These are phyloP conservation scores for Melanotaenia pygmaea DNA, from an alignment of 2,797 vertebrate species.

Conservation along the genomic window DNA sequence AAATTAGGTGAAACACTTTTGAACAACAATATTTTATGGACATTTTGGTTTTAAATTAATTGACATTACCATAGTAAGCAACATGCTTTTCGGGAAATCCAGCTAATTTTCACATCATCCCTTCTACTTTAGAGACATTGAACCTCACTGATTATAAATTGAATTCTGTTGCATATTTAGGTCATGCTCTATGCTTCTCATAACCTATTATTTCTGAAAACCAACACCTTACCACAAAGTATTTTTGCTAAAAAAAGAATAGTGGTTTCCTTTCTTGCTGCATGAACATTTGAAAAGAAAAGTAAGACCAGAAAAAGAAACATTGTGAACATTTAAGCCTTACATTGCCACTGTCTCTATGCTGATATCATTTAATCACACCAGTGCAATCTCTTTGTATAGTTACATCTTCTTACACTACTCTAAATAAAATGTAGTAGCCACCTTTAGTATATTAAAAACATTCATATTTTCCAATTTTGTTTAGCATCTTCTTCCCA, in stretches of 20 bases:
- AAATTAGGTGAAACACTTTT: too few species aligned
- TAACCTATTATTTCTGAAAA: too few species aligned
- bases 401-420: neutral
- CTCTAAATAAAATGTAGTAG: neutral
- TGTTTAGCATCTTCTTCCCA: constrained; percentile 3
- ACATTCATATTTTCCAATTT: neutral
- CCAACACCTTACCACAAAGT: too few species aligned
- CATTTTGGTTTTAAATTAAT: neutral
- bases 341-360: neutral
- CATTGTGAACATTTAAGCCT: neutral
- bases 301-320: neutral
- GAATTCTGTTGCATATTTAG: too few species aligned
- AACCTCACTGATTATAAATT: neutral
- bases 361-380: neutral
- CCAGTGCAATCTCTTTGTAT: neutral
- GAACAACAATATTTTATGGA: too few species aligned
- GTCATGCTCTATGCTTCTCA: too few species aligned
- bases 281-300: neutral
- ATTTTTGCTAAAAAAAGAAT: too few species aligned
- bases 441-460: neutral
- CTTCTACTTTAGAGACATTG: too few species aligned
- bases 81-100: neutral
- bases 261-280: neutral
- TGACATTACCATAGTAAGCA: neutral
- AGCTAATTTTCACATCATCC: too few species aligned